Evolutionary conservation across 2,888 invertebrate species (phyloP).

Genomic region (Latheticus oryzae): DNA sequence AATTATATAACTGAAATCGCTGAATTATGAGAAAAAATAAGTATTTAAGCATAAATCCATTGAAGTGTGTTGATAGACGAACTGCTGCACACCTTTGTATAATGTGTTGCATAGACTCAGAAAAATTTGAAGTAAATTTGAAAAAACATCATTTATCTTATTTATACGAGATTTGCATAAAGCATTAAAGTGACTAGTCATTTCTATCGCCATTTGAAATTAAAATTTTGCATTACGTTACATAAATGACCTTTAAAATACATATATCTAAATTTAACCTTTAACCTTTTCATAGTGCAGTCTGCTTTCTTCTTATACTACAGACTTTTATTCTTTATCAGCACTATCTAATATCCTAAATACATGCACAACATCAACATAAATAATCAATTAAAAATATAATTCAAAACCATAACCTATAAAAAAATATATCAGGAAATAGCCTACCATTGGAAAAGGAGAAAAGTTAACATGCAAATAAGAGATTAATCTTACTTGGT

Average conservation of each 20-base stretch:
- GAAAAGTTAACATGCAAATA: constrained; percentile 32
- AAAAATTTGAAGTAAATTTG: too few species aligned
- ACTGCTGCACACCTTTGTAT: too few species aligned
- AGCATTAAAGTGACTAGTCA: neutral
- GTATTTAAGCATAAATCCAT: neutral
- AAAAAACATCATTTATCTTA: too few species aligned
- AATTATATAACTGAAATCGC: too few species aligned
- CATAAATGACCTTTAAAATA: neutral
- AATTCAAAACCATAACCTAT: constrained; percentile 35
- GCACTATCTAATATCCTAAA: constrained; percentile 3
- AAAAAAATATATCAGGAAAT: constrained; percentile 15
- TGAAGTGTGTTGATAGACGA: too few species aligned
- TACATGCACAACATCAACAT: constrained; percentile 6
- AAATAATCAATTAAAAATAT: constrained; percentile 16
- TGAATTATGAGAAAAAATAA: too few species aligned
- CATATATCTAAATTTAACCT: constrained; percentile 1
- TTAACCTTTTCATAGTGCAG: constrained; percentile 10
- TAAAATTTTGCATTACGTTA: too few species aligned
- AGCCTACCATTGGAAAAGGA: constrained; percentile 2
- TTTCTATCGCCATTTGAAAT: too few species aligned
- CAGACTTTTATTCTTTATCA: neutral
- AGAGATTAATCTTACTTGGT: constrained; percentile 50
- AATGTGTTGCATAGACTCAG: too few species aligned
- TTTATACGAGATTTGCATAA: neutral
- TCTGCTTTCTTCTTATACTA: constrained; percentile 7